phyloP scores from a whole-genome alignment of 37 sponge, comb jelly and placozoan genomes.

The Haliclona indistincta region DNA sequence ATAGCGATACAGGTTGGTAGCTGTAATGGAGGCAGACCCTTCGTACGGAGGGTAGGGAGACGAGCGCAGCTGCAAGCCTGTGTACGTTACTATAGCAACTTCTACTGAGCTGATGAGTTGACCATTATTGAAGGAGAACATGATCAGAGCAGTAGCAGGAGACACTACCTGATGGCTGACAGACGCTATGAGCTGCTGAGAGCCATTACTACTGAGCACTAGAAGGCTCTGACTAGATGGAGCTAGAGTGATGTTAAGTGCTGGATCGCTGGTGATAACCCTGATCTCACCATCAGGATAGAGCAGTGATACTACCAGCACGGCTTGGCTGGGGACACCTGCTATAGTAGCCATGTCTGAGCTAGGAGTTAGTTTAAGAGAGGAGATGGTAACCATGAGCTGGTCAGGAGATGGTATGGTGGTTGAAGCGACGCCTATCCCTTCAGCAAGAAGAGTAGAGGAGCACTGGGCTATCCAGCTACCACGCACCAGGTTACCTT shows the following conservation, averaged over 20 bases:
- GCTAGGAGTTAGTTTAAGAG: slow-evolving; percentile 20
- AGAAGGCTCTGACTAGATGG: neutral
- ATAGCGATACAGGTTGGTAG: slow-evolving; percentile 32
- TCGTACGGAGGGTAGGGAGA: slow-evolving; percentile 62
- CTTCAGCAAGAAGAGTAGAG: neutral
- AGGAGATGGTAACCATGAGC: slow-evolving; percentile 9
- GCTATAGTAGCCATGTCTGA: slow-evolving; percentile 38
- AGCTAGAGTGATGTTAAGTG: slow-evolving; percentile 1
- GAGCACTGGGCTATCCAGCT: slow-evolving; percentile 37
- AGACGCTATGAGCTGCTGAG: neutral
- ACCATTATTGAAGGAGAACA: slow-evolving; percentile 7
- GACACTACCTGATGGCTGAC: neutral
- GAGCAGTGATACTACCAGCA: slow-evolving; percentile 10
- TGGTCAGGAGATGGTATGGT: slow-evolving; percentile 34
- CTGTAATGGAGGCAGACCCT: slow-evolving; percentile 30
- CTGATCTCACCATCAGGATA: slow-evolving; percentile 50
- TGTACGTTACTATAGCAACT: slow-evolving; percentile 38
- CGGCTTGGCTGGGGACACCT: slow-evolving; percentile 35
- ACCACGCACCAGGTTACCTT: slow-evolving; percentile 26
- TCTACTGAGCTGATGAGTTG: slow-evolving; percentile 3
- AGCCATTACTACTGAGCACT: neutral
- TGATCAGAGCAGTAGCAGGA: neutral
- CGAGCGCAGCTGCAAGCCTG: slow-evolving; percentile 15
- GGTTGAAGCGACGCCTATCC: neutral
- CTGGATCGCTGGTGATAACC: slow-evolving; percentile 40